Evolutionary conservation across 2,888 invertebrate species (phyloP), one percentile per base, ranked within the genome.

Genomic region (Meiosimyza platycephala): DNA sequence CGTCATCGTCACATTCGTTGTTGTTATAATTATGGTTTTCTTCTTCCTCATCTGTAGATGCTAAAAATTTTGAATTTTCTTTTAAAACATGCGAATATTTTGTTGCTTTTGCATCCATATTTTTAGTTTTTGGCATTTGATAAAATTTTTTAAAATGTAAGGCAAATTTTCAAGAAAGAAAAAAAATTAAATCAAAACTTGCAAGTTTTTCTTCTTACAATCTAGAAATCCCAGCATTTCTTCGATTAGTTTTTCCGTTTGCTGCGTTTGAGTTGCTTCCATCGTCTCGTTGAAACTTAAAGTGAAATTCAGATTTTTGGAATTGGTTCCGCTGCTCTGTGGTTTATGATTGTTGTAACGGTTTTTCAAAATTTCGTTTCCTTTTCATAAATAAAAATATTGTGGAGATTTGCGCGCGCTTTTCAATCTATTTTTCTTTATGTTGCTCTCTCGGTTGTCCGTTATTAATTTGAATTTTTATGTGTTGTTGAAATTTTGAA

Each of bases 201-300:
- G 13, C 54, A 22, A 63, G n/a, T 40, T 40, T 40, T 52, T 60
- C 22, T 67, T 71, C 76, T 76, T 77, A 80, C 81, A 78, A 63
- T 80, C 77, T 69, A 81, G 77, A 76, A 80, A 80, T 54, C 76
- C 76, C 74, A 81, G 76, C 80, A 80, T 80, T 64, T 77, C 75
- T 62, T 74, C 72, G 12, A 80, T 76, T 50, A 80, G 72, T 73
- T 80, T 77, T 73, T 80, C 80, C 70, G 79, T 80, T 69, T 77
- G 76, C 16, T 78, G 71, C 18, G 75, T 74, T 64, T 77, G 64
- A 60, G 13, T 60, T 47, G 70, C 52, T 54, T 62, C 70, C 63
- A 63, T 70, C 47, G 40, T 40, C 40, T 40, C 40, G 40, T 40
- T 40, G 40, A 40, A 40, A 40, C 1, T 40, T 40, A 40, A 40